These are phyloP conservation scores for Byasa hedistus DNA, from an alignment of 2,888 invertebrate genomes.

Conservation along the genomic window DNA sequence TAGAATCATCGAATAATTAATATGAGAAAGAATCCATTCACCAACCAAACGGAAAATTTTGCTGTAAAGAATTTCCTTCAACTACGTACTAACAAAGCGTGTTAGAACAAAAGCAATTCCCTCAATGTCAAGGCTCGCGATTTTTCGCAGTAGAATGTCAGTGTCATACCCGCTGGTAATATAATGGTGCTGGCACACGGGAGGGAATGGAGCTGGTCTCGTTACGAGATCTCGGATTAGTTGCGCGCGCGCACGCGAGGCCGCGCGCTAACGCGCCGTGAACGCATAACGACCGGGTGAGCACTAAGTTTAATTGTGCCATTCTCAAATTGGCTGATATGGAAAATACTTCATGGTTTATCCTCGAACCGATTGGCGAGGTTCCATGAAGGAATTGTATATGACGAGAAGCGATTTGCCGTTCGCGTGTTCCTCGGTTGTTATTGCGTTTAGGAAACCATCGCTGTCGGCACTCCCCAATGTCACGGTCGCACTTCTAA, in stretches of 20 bases:
- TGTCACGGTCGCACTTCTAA: conserved; percentile 25
- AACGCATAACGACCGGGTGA: conserved; percentile 47
- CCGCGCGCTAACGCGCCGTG: conserved; percentile 58
- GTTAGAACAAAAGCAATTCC: conserved; percentile 7
- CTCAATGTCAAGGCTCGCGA: conserved; percentile 31
- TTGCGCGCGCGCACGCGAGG: conserved; percentile 56
- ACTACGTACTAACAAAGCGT: not conserved
- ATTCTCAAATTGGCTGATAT: conserved; percentile 32
- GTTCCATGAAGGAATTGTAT: conserved; percentile 2
- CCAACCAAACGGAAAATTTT: not conserved
- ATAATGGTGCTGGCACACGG: conserved; percentile 62
- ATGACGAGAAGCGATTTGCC: conserved; percentile 18
- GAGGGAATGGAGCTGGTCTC: conserved; percentile 45
- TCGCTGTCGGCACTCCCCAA: conserved; percentile 31
- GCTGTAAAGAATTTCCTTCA: not conserved
- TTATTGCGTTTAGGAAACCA: conserved; percentile 28
- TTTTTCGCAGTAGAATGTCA: conserved; percentile 50
- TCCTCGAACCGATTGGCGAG: conserved; percentile 17
- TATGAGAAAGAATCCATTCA: no score
- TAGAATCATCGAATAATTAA: no score
- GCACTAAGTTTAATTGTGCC: conserved; percentile 41
- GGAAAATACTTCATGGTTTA: conserved; percentile 10
- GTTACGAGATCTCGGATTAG: conserved; percentile 62
- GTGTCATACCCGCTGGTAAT: conserved; percentile 46
- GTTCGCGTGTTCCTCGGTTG: conserved; percentile 31